Percentiles rank a stretch among this genome's conserved stretches.
Conservation (phyloP, 2,113 vertebrate species). For the Macquaria australasica region DNA sequence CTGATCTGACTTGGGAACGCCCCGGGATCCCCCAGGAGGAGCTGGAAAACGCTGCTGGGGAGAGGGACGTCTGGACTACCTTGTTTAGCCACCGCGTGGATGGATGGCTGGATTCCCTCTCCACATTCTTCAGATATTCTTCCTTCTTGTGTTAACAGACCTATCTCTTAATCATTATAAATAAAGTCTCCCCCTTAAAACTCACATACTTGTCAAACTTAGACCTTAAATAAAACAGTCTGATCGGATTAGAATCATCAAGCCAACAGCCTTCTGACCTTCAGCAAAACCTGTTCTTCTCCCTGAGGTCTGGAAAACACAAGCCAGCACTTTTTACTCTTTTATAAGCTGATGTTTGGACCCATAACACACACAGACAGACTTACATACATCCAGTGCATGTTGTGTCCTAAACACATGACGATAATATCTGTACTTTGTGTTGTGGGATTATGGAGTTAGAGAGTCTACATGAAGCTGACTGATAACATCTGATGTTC, state of each 20-base stretch:
- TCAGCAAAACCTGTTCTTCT: neutral
- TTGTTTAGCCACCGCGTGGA: too few relatives aligned
- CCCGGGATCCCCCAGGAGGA: too few relatives aligned
- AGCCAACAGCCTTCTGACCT: neutral
- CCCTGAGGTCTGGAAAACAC: constrained; percentile 3
- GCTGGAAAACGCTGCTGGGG: too few relatives aligned
- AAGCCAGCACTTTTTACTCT: neutral
- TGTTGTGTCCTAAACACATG: neutral
- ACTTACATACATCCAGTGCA: neutral
- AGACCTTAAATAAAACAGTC: neutral
- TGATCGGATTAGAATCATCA: neutral
- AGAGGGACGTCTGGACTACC: too few relatives aligned
- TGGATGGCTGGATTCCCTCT: too few relatives aligned
- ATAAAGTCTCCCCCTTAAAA: neutral
- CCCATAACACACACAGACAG: constrained; percentile 11
- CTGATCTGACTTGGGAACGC: too few relatives aligned
- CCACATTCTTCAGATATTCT: too few relatives aligned
- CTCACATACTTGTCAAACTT: neutral
- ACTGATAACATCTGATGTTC: neutral
- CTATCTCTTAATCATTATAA: neutral
- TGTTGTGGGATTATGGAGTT: neutral
- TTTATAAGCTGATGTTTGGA: constrained; percentile 35
- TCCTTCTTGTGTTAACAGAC: neutral
- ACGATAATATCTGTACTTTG: neutral
- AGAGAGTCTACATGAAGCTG: neutral